Conservation (phyloP, 2,113 vertebrate species). For the Eclectus roratus region DNA sequence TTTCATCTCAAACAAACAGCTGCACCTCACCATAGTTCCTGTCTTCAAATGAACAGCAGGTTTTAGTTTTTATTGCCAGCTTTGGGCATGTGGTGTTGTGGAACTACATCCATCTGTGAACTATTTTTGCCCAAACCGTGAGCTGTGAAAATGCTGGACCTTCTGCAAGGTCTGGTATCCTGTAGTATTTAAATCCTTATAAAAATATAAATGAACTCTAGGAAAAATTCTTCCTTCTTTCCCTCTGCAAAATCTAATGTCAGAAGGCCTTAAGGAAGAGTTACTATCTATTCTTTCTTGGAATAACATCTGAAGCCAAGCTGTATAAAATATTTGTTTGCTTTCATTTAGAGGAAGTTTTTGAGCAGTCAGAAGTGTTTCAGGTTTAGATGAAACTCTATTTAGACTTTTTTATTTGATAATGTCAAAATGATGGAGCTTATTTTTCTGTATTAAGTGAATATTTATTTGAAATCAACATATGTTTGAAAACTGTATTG, state of each 20-base stretch:
- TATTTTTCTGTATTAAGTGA: neutral
- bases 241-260: neutral
- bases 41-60: neutral
- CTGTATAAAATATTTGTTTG: neutral
- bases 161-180: neutral
- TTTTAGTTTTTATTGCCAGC: neutral
- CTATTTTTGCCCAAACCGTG: neutral
- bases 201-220: neutral
- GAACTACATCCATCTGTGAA: neutral
- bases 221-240: neutral
- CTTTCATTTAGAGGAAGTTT: neutral
- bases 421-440: neutral
- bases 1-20: neutral
- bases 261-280: neutral
- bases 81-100: neutral
- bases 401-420: neutral
- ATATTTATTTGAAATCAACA: neutral
- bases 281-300: neutral
- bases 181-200: neutral
- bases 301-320: neutral
- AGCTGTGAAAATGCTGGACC: neutral
- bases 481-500: neutral
- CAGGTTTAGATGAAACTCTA: neutral
- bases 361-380: neutral
- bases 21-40: neutral